Base-by-base conservation (phyloP, 2,888 invertebrate genomes). In the Ceraclea dissimilis region DNA sequence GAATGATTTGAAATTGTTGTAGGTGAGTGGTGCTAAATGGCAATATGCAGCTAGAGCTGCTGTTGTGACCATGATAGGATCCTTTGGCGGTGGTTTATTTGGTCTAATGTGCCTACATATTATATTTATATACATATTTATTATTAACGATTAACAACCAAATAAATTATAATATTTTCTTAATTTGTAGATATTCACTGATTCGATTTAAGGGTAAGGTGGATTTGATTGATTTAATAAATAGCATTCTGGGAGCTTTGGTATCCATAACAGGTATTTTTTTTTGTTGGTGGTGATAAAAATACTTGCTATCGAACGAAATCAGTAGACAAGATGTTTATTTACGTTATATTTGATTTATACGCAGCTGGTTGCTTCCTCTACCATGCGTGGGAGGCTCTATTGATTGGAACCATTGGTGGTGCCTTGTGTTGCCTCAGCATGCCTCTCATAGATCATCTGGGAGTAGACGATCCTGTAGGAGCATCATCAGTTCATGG, bases 401-500 rank as follows among this genome's bases (percentile, higher is more conserved):
- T 94, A 4, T 60, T 93, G 0, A 86, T 95, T 50, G 95, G 95
- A 0, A 73, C 81, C 46, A 72, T 93, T 8, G 95, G 95, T 0
- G 89, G 85, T 0, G 70, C 84, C 2, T 73, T 93, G 22, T 85
- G 88, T 1, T 86, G 89, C 26, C 64, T 79, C 1, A 74, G 82
- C 0, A 85, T 87, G 71, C 90, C 90, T 0, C 66, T 92, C 11
- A 82, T 94, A 62, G 93, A 93, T 70, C 80, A 74, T 67, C 66
- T 90, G 60, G 82, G 83, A 10, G 83, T 95, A 1, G 95, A 95
- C 66, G 92, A 92, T 70, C 95, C 95, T 0, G 95, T 95, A 0
- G 93, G 93, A 0, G 95, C 95, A 0, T 85, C 90, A 13, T 82
- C 93, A 0, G 93, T 93, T 1, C 93, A 94, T 67, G 93, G 93